phyloP scores from a whole-genome alignment of 1,140 invertebrate genomes.

The Linepithema humile region DNA sequence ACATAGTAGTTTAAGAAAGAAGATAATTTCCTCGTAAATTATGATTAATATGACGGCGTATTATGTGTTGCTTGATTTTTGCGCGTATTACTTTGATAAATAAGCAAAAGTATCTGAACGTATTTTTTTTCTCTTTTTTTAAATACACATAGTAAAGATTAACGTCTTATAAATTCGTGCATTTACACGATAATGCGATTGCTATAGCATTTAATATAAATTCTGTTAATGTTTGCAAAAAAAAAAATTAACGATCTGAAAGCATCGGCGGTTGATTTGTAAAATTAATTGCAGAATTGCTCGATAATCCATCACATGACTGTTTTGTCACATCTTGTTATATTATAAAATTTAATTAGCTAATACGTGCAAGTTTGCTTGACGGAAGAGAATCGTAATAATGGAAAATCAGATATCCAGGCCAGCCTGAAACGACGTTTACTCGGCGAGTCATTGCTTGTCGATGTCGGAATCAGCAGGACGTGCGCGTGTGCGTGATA shows the following conservation, averaged over 20 bases:
- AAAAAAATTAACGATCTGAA: not conserved
- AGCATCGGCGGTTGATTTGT: not conserved
- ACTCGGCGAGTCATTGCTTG: not conserved
- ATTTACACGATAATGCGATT: not conserved
- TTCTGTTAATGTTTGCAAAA: not conserved
- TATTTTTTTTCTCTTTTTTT: no score
- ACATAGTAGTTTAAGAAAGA: not conserved
- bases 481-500: not conserved
- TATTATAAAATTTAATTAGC: not conserved
- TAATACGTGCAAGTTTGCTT: not conserved
- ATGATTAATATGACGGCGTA: not conserved
- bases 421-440: not conserved
- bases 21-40: constrained; percentile 19
- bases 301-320: not conserved
- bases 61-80: not conserved
- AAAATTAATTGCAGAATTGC: not conserved
- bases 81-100: not conserved
- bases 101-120: no score
- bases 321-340: no score
- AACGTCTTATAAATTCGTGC: not conserved
- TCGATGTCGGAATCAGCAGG: constrained; percentile 13
- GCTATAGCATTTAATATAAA: not conserved
- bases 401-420: not conserved
- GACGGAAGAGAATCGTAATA: not conserved
- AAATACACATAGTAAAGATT: not conserved